These are phyloP conservation scores for Amblyjoppa proteus DNA, from an alignment of 2,888 invertebrate species.

Conservation along the genomic window DNA sequence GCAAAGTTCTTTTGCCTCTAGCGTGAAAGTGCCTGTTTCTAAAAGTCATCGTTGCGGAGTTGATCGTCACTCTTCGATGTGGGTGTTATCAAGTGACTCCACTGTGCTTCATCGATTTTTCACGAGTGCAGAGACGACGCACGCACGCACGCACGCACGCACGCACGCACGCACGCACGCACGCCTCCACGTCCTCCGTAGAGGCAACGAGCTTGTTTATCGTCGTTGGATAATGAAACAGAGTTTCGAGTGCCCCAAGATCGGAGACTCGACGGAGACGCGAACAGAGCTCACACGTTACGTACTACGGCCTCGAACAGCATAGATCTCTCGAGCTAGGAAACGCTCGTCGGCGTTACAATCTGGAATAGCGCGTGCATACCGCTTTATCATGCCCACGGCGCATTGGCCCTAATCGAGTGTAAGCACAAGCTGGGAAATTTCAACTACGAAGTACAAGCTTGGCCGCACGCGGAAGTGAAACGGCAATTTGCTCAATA, in stretches of 20 bases:
- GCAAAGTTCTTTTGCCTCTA: conserved; percentile 12
- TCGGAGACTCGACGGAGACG: conserved; percentile 24
- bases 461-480: conserved; percentile 32
- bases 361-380: conserved; percentile 26
- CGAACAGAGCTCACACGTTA: conserved; percentile 21
- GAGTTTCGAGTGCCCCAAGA: conserved; percentile 46
- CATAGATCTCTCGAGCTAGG: conserved; percentile 36
- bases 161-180: background rate
- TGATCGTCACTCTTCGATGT: conserved; percentile 16
- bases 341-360: conserved; percentile 22
- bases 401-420: conserved; percentile 65
- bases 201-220: conserved; percentile 13
- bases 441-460: conserved; percentile 17
- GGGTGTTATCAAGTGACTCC: conserved; percentile 16
- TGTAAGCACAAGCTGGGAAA: conserved; percentile 30
- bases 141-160: background rate
- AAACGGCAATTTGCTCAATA: background rate
- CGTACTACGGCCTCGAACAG: background rate
- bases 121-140: background rate
- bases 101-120: background rate
- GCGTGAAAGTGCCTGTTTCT: conserved; percentile 33
- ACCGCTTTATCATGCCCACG: conserved; percentile 46
- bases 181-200: background rate
- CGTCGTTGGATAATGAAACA: conserved; percentile 26
- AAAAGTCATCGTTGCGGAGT: conserved; percentile 23